phyloP scores from a whole-genome alignment of 1,140 invertebrate genomes.

The Aphaenogaster floridana region DNA sequence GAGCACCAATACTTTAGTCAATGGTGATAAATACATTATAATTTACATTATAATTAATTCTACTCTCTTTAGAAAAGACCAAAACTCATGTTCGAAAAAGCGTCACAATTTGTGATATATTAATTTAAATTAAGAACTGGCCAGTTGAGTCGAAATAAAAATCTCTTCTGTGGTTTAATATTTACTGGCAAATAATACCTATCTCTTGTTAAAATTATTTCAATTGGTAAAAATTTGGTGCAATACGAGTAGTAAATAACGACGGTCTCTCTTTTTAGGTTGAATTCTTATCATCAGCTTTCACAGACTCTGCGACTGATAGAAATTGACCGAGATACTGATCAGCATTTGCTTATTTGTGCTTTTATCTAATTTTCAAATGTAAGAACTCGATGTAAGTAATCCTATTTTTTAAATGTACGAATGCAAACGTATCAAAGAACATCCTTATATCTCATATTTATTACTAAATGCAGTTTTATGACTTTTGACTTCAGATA shows the following conservation, averaged over 20 bases:
- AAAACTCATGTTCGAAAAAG: too few species aligned
- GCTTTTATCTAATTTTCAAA: neutral
- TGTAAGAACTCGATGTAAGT: constrained; percentile 38
- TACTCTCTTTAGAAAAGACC: too few species aligned
- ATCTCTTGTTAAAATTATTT: neutral
- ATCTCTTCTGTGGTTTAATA: too few species aligned
- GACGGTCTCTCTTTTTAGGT: neutral
- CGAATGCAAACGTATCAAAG: neutral
- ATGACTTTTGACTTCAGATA: neutral
- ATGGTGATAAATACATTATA: too few species aligned
- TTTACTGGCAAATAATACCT: too few species aligned
- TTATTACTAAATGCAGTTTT: neutral
- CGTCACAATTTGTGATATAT: too few species aligned
- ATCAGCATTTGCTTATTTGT: neutral
- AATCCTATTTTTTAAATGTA: constrained; percentile 1
- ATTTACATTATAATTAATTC: too few species aligned
- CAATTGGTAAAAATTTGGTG: neutral
- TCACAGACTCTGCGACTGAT: neutral
- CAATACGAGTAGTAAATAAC: neutral
- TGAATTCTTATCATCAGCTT: neutral
- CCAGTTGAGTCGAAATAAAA: too few species aligned
- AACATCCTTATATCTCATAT: neutral
- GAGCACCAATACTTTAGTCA: too few species aligned
- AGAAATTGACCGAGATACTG: neutral
- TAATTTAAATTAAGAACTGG: too few species aligned